A percentile compares a stretch with the other conserved stretches of the same genome.
These are phyloP conservation scores for Cantharis lateralis DNA, from an alignment of 2,888 invertebrate genomes.

Conservation along the genomic window DNA sequence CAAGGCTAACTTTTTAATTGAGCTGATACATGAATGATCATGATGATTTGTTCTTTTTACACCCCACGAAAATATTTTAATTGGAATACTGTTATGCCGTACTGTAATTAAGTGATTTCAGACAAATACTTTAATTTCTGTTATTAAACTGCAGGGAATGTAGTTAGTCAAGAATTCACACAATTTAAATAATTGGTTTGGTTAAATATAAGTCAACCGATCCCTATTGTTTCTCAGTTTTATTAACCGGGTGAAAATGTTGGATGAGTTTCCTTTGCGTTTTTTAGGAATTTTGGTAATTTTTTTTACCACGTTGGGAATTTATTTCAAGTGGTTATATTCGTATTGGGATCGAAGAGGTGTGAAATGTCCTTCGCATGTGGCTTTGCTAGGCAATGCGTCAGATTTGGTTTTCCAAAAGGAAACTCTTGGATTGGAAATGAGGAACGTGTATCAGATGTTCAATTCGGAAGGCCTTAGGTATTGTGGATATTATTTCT, in stretches of 20 bases:
- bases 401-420: conserved; percentile 60
- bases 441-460: conserved; percentile 62
- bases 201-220: neutral
- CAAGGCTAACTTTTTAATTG: neutral
- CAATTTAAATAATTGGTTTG: neutral
- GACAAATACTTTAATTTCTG: neutral
- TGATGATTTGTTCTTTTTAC: neutral
- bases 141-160: neutral
- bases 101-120: neutral
- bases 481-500: conserved; percentile 65
- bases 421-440: conserved; percentile 65
- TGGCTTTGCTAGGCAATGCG: conserved; percentile 67
- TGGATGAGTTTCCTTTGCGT: neutral
- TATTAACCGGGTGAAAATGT: neutral
- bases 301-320: neutral
- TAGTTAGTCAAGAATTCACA: neutral
- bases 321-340: conserved; percentile 56
- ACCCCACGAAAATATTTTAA: neutral
- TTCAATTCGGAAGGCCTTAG: conserved; percentile 53
- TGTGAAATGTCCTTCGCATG: conserved; percentile 61
- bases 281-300: neutral
- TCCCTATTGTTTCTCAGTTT: neutral
- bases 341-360: conserved; percentile 65
- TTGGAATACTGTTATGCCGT: neutral
- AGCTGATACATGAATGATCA: neutral